Evolutionary conservation across 2,888 invertebrate species (phyloP).

Genomic region (Drosophila stalkeri): DNA sequence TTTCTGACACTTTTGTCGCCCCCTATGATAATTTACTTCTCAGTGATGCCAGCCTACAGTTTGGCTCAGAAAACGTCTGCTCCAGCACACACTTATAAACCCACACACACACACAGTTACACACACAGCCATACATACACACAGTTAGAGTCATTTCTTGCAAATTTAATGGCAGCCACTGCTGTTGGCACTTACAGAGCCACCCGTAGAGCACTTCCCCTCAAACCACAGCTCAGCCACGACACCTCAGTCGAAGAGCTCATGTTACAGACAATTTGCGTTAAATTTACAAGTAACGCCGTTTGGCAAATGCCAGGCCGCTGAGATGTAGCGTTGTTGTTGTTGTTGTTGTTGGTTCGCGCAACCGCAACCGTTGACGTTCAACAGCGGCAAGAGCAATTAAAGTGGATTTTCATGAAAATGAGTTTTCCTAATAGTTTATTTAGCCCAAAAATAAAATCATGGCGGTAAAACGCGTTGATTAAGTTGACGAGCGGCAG

Average conservation of each 20-base stretch:
- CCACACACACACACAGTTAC: not conserved
- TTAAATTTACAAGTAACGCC: constrained; percentile 78
- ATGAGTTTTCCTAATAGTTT: constrained; percentile 78
- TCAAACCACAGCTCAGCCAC: not conserved
- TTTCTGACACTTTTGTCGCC: constrained; percentile 56
- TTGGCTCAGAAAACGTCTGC: constrained; percentile 29
- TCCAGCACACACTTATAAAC: constrained; percentile 26
- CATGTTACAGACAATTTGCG: constrained; percentile 82
- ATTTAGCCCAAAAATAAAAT: constrained; percentile 75
- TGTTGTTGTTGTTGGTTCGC: constrained; percentile 25
- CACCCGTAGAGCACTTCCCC: constrained; percentile 25
- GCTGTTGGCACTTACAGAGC: constrained; percentile 71
- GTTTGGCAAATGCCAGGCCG: constrained; percentile 63
- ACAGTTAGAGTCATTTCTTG: constrained; percentile 46
- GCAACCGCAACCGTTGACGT: constrained; percentile 43
- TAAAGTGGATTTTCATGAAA: constrained; percentile 79
- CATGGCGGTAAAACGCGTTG: constrained; percentile 56
- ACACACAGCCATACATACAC: constrained; percentile 1
- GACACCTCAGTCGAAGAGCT: constrained; percentile 60
- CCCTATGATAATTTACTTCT: constrained; percentile 20
- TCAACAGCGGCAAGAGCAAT: constrained; percentile 64
- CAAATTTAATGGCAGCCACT: constrained; percentile 79
- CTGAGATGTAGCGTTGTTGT: constrained; percentile 22
- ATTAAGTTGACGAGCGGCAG: constrained; percentile 45
- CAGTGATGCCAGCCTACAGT: constrained; percentile 29